Base-by-base conservation (phyloP, 2,888 invertebrate species). In the Muschampia plurimacula region DNA sequence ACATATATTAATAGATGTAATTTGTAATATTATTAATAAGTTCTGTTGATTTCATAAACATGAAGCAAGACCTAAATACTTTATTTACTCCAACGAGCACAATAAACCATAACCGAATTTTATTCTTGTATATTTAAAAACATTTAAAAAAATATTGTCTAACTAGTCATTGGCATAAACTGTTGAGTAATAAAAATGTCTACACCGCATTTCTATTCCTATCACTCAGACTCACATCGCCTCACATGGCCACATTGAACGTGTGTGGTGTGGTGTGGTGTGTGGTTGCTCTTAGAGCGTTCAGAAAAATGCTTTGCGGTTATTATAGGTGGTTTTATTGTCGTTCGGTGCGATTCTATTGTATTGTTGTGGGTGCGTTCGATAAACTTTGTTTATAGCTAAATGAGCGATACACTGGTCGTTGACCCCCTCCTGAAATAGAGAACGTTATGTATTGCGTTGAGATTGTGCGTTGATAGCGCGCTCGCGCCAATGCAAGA, bases 331-430 rank as follows among this genome's bases (percentile, higher is more conserved):
- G 81, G 84, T 83, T 88, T 89, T 89, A 89, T 88, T 89, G 86
- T 90, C 87, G 86, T 80, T 81, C 79, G 74, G 70, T 75, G 77
- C 79, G 83, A 82, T 81, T 83, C 88, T 85, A 89, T 91, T 89
- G 90, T 91, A 83, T 87, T 81, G 82, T 82, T 81, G 82, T 83
- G 83, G 83, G 80, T 85, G 82, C 89, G 91, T 90, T 89, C 92
- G 90, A 92, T 93, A 93, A 92, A 92, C 91, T 89, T 91, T 92
- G 92, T 91, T 92, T 92, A 89, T 89, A 86, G 89, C 89, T 88
- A 92, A 92, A 92, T 89, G 91, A 89, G 89, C 91, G 91, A 90
- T 91, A 91, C 85, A 80, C 80, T 80, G 92, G 86, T 80, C 89
- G 82, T 88, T 88, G 90, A 91, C 89, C 90, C 79, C 82, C 79